Percentiles rank a stretch among this genome's conserved stretches.
These are phyloP conservation scores for Acleris laterana DNA, from an alignment of 2,888 invertebrate genomes.

Conservation along the genomic window DNA sequence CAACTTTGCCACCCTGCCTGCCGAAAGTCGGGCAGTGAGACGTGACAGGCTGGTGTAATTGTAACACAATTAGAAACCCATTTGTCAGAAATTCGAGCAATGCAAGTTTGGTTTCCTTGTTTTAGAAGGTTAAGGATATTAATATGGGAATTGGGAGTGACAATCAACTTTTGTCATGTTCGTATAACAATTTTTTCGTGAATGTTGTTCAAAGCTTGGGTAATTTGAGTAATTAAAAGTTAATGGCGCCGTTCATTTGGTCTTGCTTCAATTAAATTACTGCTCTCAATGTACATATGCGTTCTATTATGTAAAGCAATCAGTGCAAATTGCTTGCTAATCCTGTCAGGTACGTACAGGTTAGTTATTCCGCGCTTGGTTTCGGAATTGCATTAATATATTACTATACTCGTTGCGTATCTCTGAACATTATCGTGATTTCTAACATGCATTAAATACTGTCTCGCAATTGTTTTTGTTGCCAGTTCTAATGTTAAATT, in stretches of 20 bases:
- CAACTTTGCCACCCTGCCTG: not conserved
- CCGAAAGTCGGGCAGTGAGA: slow-evolving; percentile 1
- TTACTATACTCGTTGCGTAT: not conserved
- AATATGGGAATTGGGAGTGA: not conserved
- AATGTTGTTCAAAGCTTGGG: not conserved
- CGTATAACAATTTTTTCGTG: not conserved
- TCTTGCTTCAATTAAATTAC: not conserved
- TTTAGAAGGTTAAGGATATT: not conserved
- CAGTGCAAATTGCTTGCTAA: slow-evolving; percentile 10
- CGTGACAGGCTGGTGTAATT: slow-evolving; percentile 7
- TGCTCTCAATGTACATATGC: slow-evolving; percentile 1
- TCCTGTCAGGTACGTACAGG: not conserved
- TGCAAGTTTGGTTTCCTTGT: slow-evolving; percentile 3
- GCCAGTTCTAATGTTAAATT: no score
- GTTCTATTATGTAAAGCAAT: slow-evolving; percentile 9
- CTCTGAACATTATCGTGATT: not conserved
- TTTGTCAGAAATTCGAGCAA: slow-evolving; percentile 10
- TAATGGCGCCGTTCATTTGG: not conserved
- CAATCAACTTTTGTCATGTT: not conserved
- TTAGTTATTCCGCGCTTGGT: slow-evolving; percentile 4
- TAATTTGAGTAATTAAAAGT: not conserved
- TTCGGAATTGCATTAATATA: slow-evolving; percentile 1
- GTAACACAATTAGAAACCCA: slow-evolving; percentile 15
- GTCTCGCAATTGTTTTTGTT: not conserved
- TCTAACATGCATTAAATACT: not conserved